These are phyloP conservation scores for Malaclemys terrapin DNA, from an alignment of 2,113 vertebrate species.

Conservation along the genomic window DNA sequence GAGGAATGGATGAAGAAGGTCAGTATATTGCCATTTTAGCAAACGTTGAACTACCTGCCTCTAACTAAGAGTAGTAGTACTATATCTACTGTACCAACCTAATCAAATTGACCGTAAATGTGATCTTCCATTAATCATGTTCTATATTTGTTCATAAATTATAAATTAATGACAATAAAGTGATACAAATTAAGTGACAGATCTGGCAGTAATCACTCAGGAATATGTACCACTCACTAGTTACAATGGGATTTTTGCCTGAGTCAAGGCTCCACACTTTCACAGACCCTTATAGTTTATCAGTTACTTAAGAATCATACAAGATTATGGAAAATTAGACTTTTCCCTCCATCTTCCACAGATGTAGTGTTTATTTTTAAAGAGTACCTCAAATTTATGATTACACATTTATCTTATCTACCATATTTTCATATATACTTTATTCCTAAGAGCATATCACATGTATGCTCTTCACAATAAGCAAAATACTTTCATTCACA, in stretches of 20 bases:
- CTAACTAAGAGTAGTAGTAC: background rate
- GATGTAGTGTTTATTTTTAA: background rate
- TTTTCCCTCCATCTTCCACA: background rate
- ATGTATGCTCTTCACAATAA: background rate
- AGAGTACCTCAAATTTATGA: background rate
- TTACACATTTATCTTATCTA: background rate
- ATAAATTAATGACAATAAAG: background rate
- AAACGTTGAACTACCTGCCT: background rate
- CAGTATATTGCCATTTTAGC: rapidly evolving
- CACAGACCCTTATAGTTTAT: background rate
- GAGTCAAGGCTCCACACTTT: background rate
- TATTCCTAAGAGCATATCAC: background rate
- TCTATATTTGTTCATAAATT: background rate
- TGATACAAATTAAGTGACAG: background rate
- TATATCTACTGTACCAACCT: background rate
- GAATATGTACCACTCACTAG: background rate
- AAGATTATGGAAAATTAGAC: background rate
- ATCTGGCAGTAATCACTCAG: background rate
- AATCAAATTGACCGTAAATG: background rate
- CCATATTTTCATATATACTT: background rate
- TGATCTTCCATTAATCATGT: background rate
- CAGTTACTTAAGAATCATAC: background rate
- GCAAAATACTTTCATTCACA: background rate
- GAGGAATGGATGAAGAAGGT: background rate
- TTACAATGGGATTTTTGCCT: background rate